phyloP scores from a whole-genome alignment of 2,888 invertebrate species.

The Trilocha varians region DNA sequence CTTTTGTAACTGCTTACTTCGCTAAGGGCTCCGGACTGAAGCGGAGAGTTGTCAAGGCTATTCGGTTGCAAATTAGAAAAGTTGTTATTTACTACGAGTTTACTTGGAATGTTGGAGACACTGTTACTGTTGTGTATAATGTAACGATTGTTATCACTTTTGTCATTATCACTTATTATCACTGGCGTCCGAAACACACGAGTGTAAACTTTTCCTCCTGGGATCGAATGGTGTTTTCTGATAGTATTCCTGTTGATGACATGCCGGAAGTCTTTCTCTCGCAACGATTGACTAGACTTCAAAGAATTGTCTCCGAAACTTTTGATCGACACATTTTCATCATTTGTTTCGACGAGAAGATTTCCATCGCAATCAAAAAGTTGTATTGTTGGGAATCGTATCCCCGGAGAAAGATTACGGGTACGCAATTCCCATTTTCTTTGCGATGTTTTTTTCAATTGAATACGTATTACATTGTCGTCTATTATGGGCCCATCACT shows the following conservation, averaged over 20 bases:
- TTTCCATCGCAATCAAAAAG: conserved; percentile 76
- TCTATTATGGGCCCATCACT: conserved; percentile 63
- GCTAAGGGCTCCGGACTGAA: conserved; percentile 49
- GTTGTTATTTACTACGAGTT: conserved; percentile 43
- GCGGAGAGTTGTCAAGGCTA: conserved; percentile 50
- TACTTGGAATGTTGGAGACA: conserved; percentile 61
- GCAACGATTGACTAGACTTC: conserved; percentile 46
- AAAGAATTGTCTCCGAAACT: conserved; percentile 42
- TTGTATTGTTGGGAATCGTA: conserved; percentile 75
- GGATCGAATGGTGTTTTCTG: conserved; percentile 58
- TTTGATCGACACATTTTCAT: conserved; percentile 67
- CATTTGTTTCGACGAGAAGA: conserved; percentile 74
- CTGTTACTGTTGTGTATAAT: conserved; percentile 38
- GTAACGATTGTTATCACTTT: conserved; percentile 29
- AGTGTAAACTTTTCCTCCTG: conserved; percentile 58
- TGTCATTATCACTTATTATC: conserved; percentile 21
- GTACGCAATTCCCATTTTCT: conserved; percentile 78
- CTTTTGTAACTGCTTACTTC: conserved; percentile 69
- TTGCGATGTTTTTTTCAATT: conserved; percentile 74
- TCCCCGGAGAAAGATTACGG: conserved; percentile 74
- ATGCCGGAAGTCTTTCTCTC: conserved; percentile 55
- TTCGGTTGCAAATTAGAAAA: conserved; percentile 41
- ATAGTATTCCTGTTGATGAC: conserved; percentile 41
- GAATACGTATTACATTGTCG: conserved; percentile 74
- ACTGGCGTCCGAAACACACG: conserved; percentile 45